Evolutionary conservation across 1,140 invertebrate species (phyloP), one percentile per base, ranked within the genome.

Genomic region (Trissolcus basalis): DNA sequence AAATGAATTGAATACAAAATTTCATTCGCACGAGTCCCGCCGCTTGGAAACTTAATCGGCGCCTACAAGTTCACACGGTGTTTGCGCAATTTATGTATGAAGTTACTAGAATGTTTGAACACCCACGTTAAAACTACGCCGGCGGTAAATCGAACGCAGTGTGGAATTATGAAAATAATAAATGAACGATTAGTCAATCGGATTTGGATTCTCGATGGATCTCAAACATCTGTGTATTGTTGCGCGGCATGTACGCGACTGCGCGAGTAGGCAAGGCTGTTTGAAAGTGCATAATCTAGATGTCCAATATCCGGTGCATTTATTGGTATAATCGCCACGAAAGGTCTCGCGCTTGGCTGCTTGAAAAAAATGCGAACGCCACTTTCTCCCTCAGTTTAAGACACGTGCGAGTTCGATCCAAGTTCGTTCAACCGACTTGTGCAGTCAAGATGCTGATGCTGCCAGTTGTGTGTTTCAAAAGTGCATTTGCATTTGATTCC

Each of bases 211-310:
- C n/a, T n/a, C n/a, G n/a, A n/a, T n/a, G n/a, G n/a, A 74, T 71
- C 77, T 44, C 43, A 64, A 71, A 71, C 41, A 74, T 73, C 67
- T 74, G 55, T 15, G 50, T 59, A 69, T 60, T 65, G 67, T 68
- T 58, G 44, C 67, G 14, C 67, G 39, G 63, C 33, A 45, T 45
- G 56, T 56, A 70, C 50, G 48, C 53, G 71, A 77, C 80, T 79
- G 77, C 49, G 67, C 51, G 67, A 51, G 35, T 70, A 65, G 47
- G 48, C 78, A 78, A 84, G 79, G 73, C 82, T 82, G 80, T 84
- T 85, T 81, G 83, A 85, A 85, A 85, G 83, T 85, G 19, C 19
- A 27, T 27, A 81, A 78, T 70, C 68, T 82, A 78, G 76, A 78
- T 81, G 76, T 70, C 69, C 71, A 72, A 78, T 83, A 79, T 81